phyloP scores from a whole-genome alignment of 1,140 invertebrate species.

The Macrostomum lignano region DNA sequence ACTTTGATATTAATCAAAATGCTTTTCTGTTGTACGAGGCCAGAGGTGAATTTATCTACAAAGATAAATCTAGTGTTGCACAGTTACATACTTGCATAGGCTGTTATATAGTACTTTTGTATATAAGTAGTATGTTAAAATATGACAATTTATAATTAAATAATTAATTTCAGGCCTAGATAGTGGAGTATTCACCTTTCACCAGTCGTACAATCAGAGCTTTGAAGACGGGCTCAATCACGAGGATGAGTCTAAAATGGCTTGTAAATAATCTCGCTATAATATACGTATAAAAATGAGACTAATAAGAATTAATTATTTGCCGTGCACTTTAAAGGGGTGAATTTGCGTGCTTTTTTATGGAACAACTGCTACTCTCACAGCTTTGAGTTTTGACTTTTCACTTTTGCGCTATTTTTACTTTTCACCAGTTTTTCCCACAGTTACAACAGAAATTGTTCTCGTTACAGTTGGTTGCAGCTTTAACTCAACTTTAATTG shows the following conservation, averaged over 20 bases:
- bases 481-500: too few relatives aligned
- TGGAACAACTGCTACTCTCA: background rate
- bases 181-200: background rate
- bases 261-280: background rate
- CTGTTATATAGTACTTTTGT: too few relatives aligned
- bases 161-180: background rate
- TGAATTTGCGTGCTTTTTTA: background rate
- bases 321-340: background rate
- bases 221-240: background rate
- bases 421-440: too few relatives aligned
- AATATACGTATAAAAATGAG: background rate
- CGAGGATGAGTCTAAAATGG: background rate
- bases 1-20: too few relatives aligned
- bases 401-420: background rate
- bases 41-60: background rate
- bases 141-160: background rate
- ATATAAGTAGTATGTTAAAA: too few relatives aligned
- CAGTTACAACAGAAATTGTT: too few relatives aligned
- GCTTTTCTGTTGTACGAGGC: background rate
- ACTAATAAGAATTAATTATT: background rate
- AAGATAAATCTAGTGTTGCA: background rate
- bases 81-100: too few relatives aligned
- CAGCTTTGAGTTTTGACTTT: slow-evolving; percentile 3
- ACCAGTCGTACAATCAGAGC: slow-evolving; percentile 3
- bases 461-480: too few relatives aligned